Evolutionary conservation across 92 coral and sea anemone species (phyloP).

Genomic region (Zoanthus sociatus): DNA sequence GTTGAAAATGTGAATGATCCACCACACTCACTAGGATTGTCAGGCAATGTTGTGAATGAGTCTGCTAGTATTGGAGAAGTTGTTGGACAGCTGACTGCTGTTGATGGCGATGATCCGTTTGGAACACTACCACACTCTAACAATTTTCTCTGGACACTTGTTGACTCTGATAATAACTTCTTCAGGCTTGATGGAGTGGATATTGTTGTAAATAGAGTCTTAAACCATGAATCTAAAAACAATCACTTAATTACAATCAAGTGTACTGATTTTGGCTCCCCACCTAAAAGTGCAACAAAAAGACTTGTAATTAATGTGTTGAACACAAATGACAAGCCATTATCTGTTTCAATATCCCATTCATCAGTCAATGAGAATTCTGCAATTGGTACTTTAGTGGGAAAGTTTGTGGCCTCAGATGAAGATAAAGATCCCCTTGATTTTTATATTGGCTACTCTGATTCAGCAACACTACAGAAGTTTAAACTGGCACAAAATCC

Average conservation of each 20-base stretch:
- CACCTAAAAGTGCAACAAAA: slow-evolving; percentile 56
- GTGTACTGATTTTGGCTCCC: slow-evolving; percentile 86
- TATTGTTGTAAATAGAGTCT: slow-evolving; percentile 66
- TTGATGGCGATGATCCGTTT: slow-evolving; percentile 83
- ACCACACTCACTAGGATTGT: slow-evolving; percentile 76
- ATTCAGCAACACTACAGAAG: slow-evolving; percentile 55
- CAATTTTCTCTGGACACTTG: slow-evolving; percentile 74
- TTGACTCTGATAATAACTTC: slow-evolving; percentile 56
- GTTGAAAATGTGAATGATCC: slow-evolving; percentile 88
- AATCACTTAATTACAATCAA: slow-evolving; percentile 71
- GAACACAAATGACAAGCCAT: slow-evolving; percentile 79
- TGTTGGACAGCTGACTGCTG: slow-evolving; percentile 78
- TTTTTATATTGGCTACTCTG: slow-evolving; percentile 77
- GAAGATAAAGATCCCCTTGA: slow-evolving; percentile 82
- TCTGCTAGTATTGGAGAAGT: slow-evolving; percentile 68
- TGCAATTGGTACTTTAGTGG: slow-evolving; percentile 66
- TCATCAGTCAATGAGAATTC: slow-evolving; percentile 73
- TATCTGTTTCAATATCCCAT: slow-evolving; percentile 62
- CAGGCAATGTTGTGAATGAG: slow-evolving; percentile 71
- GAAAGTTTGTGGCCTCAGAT: slow-evolving; percentile 74
- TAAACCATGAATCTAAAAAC: slow-evolving; percentile 74
- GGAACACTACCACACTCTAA: slow-evolving; percentile 68
- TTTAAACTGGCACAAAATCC: slow-evolving; percentile 60
- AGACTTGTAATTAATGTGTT: slow-evolving; percentile 61
- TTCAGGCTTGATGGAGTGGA: slow-evolving; percentile 68